These are phyloP conservation scores for Chelon auratus DNA, from an alignment of 2,797 vertebrate genomes.

Conservation along the genomic window DNA sequence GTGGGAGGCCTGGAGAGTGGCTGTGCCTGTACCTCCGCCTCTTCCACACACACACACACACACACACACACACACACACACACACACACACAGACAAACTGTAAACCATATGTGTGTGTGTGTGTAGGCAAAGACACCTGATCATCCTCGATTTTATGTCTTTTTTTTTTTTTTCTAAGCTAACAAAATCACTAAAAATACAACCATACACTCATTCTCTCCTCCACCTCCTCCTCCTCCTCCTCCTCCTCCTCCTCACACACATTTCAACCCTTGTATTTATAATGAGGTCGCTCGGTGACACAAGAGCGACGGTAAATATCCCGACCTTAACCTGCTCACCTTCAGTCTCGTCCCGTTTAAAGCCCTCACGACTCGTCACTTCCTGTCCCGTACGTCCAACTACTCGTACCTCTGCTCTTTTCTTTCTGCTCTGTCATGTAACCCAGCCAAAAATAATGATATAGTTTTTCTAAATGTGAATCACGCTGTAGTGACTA, in stretches of 20 bases:
- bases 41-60: conserved; percentile 15
- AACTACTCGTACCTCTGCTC: background rate
- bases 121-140: conserved; percentile 13
- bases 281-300: background rate
- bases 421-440: background rate
- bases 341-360: conserved; percentile 10
- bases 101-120: background rate
- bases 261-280: background rate
- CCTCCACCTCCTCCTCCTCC: no score
- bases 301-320: background rate
- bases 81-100: conserved; percentile 3
- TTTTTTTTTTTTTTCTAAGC: conserved; percentile 9
- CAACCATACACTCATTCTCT: background rate
- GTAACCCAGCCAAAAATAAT: no score
- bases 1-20: conserved; percentile 75
- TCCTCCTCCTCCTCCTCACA: no score
- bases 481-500: no score
- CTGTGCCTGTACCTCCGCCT: conserved; percentile 52
- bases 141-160: conserved; percentile 28
- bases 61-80: conserved; percentile 23
- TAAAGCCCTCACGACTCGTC: conserved; percentile 4
- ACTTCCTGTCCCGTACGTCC: no score
- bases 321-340: conserved; percentile 1
- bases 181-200: conserved; percentile 25
- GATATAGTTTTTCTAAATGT: no score